Evolutionary conservation across 2,888 invertebrate genomes (phyloP).

Genomic region (Acleris sparsana): DNA sequence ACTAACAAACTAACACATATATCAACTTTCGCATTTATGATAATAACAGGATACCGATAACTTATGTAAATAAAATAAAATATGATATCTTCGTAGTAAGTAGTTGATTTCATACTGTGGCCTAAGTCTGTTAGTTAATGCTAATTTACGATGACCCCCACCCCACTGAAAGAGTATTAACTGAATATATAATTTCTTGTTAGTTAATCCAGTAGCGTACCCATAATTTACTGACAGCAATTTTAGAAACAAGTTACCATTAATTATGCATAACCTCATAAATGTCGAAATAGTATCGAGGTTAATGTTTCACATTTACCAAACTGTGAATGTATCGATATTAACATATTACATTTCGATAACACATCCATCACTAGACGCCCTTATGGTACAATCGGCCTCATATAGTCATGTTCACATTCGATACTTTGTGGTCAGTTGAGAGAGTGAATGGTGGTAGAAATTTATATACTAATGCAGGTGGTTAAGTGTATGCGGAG

Average conservation of each 20-base stretch:
- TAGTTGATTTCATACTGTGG: too few species aligned
- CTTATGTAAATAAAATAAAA: too few species aligned
- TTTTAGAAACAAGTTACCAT: slow-evolving; percentile 8
- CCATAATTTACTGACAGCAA: neutral
- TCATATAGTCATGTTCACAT: slow-evolving; percentile 1
- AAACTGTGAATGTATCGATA: slow-evolving; percentile 29
- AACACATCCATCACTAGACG: slow-evolving; percentile 7
- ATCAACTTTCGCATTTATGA: too few species aligned
- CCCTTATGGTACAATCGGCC: slow-evolving; percentile 14
- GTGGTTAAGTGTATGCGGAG: slow-evolving; percentile 13
- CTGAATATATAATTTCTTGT: neutral
- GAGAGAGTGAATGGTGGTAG: neutral
- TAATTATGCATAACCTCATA: slow-evolving; percentile 17
- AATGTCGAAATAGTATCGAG: slow-evolving; percentile 27
- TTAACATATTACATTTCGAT: slow-evolving; percentile 16
- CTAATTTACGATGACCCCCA: too few species aligned
- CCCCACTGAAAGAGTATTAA: too few species aligned
- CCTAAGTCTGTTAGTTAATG: too few species aligned
- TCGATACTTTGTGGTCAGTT: neutral
- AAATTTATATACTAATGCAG: slow-evolving; percentile 6
- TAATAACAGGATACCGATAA: too few species aligned
- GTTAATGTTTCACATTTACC: slow-evolving; percentile 28
- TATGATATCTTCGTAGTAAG: too few species aligned
- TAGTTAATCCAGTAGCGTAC: neutral
- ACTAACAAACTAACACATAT: too few species aligned